Conservation (phyloP, 2,113 vertebrate genomes). For the Erinaceus europaeus region DNA sequence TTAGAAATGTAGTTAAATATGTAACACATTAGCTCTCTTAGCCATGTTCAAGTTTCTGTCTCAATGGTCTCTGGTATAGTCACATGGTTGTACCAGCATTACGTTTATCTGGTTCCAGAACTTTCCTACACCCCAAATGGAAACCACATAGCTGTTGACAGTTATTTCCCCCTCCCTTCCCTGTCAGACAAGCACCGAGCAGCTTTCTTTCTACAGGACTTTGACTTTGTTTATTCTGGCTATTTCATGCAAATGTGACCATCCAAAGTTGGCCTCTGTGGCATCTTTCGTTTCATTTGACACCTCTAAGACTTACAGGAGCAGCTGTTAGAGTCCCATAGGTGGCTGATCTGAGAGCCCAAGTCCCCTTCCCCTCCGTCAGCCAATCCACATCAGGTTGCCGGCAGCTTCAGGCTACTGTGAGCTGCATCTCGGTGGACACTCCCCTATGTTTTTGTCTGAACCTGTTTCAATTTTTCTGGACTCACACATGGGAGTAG, state of each 20-base stretch:
- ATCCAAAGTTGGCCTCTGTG: background rate
- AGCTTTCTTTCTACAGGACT: background rate
- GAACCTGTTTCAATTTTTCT: slow-evolving; percentile 10
- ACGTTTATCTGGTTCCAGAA: background rate
- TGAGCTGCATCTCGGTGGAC: background rate
- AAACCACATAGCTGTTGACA: background rate
- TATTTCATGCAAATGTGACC: background rate
- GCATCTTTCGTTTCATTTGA: background rate
- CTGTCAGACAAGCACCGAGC: background rate
- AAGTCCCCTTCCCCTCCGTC: too few relatives aligned
- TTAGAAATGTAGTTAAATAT: background rate
- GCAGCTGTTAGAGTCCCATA: too few relatives aligned
- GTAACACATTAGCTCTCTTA: background rate
- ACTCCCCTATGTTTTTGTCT: background rate
- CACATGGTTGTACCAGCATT: background rate
- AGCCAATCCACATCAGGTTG: too few relatives aligned
- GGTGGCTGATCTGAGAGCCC: too few relatives aligned
- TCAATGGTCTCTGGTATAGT: background rate
- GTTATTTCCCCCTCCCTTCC: background rate
- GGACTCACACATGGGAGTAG: background rate
- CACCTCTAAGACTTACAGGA: too few relatives aligned
- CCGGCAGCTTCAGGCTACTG: background rate
- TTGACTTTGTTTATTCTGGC: background rate
- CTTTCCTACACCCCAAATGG: background rate
- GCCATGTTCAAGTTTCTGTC: background rate